Base-by-base conservation (phyloP, 1,140 invertebrate genomes). In the Helicoverpa zea region DNA sequence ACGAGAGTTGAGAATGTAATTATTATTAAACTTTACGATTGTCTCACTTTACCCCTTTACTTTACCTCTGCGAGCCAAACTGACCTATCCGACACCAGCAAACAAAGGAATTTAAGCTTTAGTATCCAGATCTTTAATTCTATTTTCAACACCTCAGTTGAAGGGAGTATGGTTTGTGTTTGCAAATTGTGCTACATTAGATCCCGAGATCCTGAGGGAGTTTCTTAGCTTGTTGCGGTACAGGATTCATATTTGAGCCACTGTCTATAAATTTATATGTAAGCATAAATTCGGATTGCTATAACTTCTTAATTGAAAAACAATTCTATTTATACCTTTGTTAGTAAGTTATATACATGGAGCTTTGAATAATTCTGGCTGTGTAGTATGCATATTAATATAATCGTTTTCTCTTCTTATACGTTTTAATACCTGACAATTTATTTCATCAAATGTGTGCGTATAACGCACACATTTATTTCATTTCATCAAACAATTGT, bases 1-100 rank as follows among this genome's bases (percentile, higher is more conserved):
- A 93, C 89, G 90, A 91, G 92, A 94, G 92, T 93, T 94, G 94
- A 94, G 94, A 94, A 94, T 95, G 92, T 95, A 95, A 95, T 95
- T 95, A 95, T 95, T 95, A 95, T 95, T 95, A 95, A 95, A 95
- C 91, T 95, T 95, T 95, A 95, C 92, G 94, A 95, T 95, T 95
- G 94, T 95, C 92, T 95, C 92, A 94, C 92, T 93, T 94, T 94
- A 95, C 92, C 94, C 94, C 92, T 92, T 94, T 90, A 84, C 89
- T 87, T 86, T 63, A 81, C 64, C 61, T 30, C 58, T 43, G 29
- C 54, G 78, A 78, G 52, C 64, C 77, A 61, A 80, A 88, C 88
- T 52, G 87, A 73, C 84, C 51, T 81, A 88, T 82, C 70, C 75
- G 30, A 77, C 73, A 29, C 1, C 9, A 51, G 43, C 51, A 14